Base-by-base conservation (phyloP, 2,797 vertebrate genomes). In the Phoeniculus purpureus region DNA sequence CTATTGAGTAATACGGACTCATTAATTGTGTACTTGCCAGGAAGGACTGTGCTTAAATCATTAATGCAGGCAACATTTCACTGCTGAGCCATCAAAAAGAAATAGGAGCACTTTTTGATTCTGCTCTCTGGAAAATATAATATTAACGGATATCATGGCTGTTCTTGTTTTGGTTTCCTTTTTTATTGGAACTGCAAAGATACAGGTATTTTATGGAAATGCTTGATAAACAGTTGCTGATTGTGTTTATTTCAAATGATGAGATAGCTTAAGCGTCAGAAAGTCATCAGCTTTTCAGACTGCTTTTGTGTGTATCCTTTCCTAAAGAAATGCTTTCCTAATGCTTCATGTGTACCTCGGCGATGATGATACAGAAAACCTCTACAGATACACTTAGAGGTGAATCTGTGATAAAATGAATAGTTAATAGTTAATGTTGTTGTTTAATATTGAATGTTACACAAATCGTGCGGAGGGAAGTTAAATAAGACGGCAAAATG, bases 21-120 rank as follows among this genome's bases (percentile, higher is more conserved):
- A 98, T 99, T 99, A 99, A 99, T 98, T 99, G 98, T 98, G 97
- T 86, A 98, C 97, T 97, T 97, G 97, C 98, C 98, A 98, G 98
- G 97, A 96, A 96, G 98, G 98, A 96, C 98, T 97, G 96, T 96
- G 94, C 96, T 97, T 99, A 98, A 99, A 99, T 99, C 98, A 98
- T 99, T 99, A 98, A 99, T 99, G 98, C 97, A 97, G 97, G 97
- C 98, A 98, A 97, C 98, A 96, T 98, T 98, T 98, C 97, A 92
- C 96, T 95, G 94, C 89, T 96, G 94, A 97, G 94, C 96, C 96
- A 94, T 95, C 95, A 95, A 96, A 94, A 94, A 96, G 95, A 73
- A 89, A 92, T 58, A 93, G 93, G 77, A 95, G 80, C 87, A 85
- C 87, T 94, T 91, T 96, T 95, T 97, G 93, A 95, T 97, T 96